These are phyloP conservation scores for Drosophila melanogaster DNA, from an alignment of 1,140 invertebrate genomes.

Conservation along the genomic window Release_6_plus_ISO1_MT NT_037436.4:12366501-12367000, in stretches of 20 bases:
- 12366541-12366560: background rate
- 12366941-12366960: constrained; percentile 41
- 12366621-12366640: constrained; percentile 7
- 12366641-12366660: background rate
- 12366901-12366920: constrained; percentile 18
- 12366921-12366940: constrained; percentile 22
- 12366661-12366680: background rate
- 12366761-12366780: constrained; percentile 22
- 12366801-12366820: constrained; percentile 45
- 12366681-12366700: background rate
- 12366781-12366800: constrained; percentile 8
- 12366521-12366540: background rate
- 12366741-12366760: constrained; percentile 17
- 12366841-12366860: constrained; percentile 44
- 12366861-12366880: constrained; percentile 36
- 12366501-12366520: background rate
- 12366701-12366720: constrained; percentile 27
- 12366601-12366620: constrained; percentile 1
- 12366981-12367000: constrained; percentile 57
- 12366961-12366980: constrained; percentile 65
- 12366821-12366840: constrained; percentile 52
- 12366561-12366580: too few relatives aligned
- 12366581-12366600: constrained; percentile 2
- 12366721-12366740: constrained; percentile 49
- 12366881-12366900: constrained; percentile 32